These are phyloP conservation scores for Spilarctia lutea DNA, from an alignment of 2,888 invertebrate genomes.

Conservation along the genomic window DNA sequence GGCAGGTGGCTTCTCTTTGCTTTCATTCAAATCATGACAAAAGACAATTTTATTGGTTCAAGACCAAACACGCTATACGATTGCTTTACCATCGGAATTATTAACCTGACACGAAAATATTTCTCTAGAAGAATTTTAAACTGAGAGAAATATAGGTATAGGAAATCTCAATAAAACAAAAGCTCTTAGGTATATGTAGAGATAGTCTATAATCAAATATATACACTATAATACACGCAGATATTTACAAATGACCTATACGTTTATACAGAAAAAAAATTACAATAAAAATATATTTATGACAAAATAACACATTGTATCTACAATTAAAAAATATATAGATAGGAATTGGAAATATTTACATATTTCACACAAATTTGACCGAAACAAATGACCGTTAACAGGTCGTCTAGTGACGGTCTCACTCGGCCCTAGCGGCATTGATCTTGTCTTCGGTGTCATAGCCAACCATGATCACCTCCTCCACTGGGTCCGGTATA, in stretches of 20 bases:
- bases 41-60: too few species aligned
- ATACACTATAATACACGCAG: slow-evolving; percentile 35
- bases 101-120: slow-evolving; percentile 28
- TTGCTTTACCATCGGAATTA: too few species aligned
- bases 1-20: slow-evolving; percentile 18
- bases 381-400: too few species aligned
- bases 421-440: not conserved
- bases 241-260: slow-evolving; percentile 32
- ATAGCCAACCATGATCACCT: too few species aligned
- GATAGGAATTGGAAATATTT: slow-evolving; percentile 21
- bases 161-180: slow-evolving; percentile 37
- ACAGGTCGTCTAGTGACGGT: slow-evolving; percentile 19
- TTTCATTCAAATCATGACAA: too few species aligned
- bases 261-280: too few species aligned
- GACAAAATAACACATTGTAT: slow-evolving; percentile 44
- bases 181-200: slow-evolving; percentile 41
- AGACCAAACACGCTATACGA: too few species aligned
- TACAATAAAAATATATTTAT: slow-evolving; percentile 37
- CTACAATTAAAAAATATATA: slow-evolving; percentile 41
- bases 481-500: slow-evolving; percentile 14
- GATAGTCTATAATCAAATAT: slow-evolving; percentile 46
- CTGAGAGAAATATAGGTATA: slow-evolving; percentile 17
- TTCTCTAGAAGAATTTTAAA: not conserved
- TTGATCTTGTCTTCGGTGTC: too few species aligned
- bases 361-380: slow-evolving; percentile 25